Evolutionary conservation across 2,113 vertebrate species (phyloP), one percentile per base, ranked within the genome.

Genomic region (Neomonachus schauinslandi): DNA sequence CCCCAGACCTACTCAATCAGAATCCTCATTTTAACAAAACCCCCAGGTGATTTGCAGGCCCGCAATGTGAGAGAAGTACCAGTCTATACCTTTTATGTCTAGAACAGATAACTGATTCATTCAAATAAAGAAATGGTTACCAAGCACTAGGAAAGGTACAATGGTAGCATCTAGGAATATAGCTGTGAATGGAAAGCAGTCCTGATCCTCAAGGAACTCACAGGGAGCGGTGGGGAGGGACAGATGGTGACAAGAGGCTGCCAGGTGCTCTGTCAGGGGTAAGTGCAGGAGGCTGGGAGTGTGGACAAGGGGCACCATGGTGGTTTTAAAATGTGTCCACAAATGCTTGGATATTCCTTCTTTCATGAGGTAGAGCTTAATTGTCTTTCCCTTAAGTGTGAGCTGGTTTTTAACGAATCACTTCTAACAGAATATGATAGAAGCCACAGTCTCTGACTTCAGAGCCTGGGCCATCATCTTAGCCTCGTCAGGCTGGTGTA

Each of bases 141-240:
- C 59, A 46, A 36, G 31, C n/a, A 57, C 31, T 4, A 10, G 8
- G 6, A 28, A 39, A 81, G 46, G 49, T 53, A 49, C 36, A 15
- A 2, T 26, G 26, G 42, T 16, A 69, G 42, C 28, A 26, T 61
- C 81, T 72, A 65, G 46, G 13, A 49, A 24, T 11, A 33, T 19
- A 22, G 51, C 2, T n/a, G n/a, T 71, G 33, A 42, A 18, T 26
- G 15, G 59, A 92, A 61, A 67, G 55, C 63, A 19, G 84, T 36
- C 33, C 42, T 3, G 10, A 71, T 15, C 31, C 55, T 88, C 46
- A 24, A 67, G 49, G 49, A 57, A 57, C 46, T 74, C 65, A 22
- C 0, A 2, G 39, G 4, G 80, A 12, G 8, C 2, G 0, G 7
- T 14, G 6, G n/a, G 63, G 19, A 22, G 80, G 19, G 33, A 72